Conservation (phyloP, 2,888 invertebrate species). For the Clivina fossor region DNA sequence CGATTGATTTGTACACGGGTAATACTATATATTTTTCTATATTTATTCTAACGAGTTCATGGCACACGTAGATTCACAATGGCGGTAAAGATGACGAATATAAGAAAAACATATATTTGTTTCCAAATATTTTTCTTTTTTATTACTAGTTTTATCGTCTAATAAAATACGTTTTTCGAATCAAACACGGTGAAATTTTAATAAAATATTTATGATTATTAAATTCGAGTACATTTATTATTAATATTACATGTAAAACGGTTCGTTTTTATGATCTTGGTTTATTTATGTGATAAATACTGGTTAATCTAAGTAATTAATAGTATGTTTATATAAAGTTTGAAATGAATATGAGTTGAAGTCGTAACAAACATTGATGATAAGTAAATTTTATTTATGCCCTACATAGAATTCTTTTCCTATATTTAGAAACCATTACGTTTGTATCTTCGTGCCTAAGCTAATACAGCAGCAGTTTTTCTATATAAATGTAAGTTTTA, state of each 20-base stretch:
- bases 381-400: conserved; percentile 20
- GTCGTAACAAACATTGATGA: conserved; percentile 16
- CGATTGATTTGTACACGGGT: conserved; percentile 3
- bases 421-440: conserved; percentile 28
- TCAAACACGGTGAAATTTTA: neutral
- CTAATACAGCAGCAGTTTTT: conserved; percentile 18
- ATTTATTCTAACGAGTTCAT: conserved; percentile 33
- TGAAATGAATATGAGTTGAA: no score
- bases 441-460: conserved; percentile 19
- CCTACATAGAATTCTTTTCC: conserved; percentile 27
- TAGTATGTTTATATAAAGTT: no score
- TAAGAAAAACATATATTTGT: conserved; percentile 33
- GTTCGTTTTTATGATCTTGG: no score
- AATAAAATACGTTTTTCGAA: neutral
- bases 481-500: conserved; percentile 29
- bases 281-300: no score
- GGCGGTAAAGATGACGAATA: conserved; percentile 51
- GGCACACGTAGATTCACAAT: conserved; percentile 49
- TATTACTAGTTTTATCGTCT: neutral
- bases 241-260: no score
- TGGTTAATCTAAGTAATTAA: no score
- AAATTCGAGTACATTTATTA: no score
- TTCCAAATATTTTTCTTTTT: conserved; percentile 21
- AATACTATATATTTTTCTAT: conserved; percentile 30
- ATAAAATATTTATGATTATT: no score